Base-by-base conservation (phyloP, 2,113 vertebrate genomes). In the Coracopsis vasa region DNA sequence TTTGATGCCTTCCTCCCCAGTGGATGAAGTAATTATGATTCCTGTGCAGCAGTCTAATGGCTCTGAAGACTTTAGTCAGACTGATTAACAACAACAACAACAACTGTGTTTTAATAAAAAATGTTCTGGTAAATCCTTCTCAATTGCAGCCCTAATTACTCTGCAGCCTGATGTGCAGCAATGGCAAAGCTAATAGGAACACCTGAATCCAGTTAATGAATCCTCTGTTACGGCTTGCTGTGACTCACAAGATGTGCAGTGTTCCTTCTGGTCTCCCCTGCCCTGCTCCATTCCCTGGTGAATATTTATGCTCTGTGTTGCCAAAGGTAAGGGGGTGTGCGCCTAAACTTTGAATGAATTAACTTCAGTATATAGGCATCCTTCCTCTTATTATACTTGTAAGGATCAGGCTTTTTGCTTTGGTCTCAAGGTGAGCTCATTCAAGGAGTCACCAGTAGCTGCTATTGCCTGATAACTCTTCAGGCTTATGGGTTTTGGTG, bases 131-230 rank as follows among this genome's bases (percentile, higher is more conserved):
- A 95, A 95, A 92, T 92, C 92, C 89, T 83, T 90, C 88, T 89
- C 90, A 96, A 96, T 91, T 89, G 81, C 80, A 89, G 47, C 37
- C 28, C 78, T 97, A 97, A 97, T 96, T 96, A 93, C 91, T 94
- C 88, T 95, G 86, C 92, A 93, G 94, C 91, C 90, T 83, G 86
- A 87, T 96, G 88, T 96, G 88, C 90, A 96, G 90, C 86, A 96
- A 88, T 92, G 96, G 90, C 71, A 94, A 90, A 93, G 86, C 80
- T 95, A 97, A 96, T 96, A 92, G 82, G 90, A 94, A 93, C 94
- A 94, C 96, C 95, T 95, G 96, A 95, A 94, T 94, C 94, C 78
- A 92, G 85, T 90, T 96, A 95, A 97, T 97, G 94, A 96, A 91
- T 96, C 88, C 73, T 95, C 80, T 95, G 78, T 82, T 86, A 61